These are phyloP conservation scores for Silurus asotus DNA, from an alignment of 2,113 vertebrate species.

Conservation along the genomic window DNA sequence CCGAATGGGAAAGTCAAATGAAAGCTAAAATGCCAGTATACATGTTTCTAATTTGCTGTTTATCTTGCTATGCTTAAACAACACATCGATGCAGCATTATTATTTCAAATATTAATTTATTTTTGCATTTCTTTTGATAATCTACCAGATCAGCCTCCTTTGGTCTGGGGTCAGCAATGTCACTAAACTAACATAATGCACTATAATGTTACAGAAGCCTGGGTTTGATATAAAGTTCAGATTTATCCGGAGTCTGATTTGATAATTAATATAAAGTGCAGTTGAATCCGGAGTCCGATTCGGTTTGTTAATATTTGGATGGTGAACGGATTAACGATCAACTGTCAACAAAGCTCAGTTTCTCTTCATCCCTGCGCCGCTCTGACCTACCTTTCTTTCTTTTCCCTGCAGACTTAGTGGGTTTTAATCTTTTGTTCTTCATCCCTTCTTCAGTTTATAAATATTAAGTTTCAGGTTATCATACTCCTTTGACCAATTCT, in stretches of 20 bases:
- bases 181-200: background rate
- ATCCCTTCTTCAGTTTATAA: slow-evolving; percentile 55
- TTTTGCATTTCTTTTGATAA: no score
- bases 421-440: slow-evolving; percentile 68
- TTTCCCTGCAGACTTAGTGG: slow-evolving; percentile 56
- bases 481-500: background rate
- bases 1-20: no score
- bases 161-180: no score
- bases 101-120: no score
- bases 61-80: no score
- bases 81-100: no score
- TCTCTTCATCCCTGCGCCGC: background rate
- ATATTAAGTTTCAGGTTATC: background rate
- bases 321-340: background rate
- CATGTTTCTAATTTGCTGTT: no score
- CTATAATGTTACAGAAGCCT: background rate
- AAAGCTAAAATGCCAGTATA: no score
- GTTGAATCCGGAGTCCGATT: background rate
- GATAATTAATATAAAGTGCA: no score
- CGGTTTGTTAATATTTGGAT: background rate
- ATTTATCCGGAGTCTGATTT: no score
- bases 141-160: no score
- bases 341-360: slow-evolving; percentile 9
- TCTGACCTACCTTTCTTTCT: slow-evolving; percentile 65
- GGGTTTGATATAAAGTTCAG: no score